These are phyloP conservation scores for Holothuria leucospilota DNA, from an alignment of 53 echinoderm and acorn worm species.

Conservation along the genomic window DNA sequence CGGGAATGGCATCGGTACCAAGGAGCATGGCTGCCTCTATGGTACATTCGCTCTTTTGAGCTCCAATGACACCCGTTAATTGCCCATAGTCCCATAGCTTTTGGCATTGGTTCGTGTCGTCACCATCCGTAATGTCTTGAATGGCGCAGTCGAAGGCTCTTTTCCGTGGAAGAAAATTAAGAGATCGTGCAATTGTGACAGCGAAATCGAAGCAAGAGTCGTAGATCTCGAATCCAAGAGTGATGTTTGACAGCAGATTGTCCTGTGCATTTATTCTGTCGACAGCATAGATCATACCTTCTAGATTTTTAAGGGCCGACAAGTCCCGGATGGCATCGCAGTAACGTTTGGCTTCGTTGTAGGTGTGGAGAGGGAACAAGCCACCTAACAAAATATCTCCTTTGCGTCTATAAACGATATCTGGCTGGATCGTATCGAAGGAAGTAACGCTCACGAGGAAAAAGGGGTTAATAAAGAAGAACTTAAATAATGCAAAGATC, in stretches of 20 bases:
- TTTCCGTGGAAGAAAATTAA: conserved; percentile 72
- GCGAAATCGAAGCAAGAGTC: conserved; percentile 89
- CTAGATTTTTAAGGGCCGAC: conserved; percentile 74
- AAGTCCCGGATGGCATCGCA: conserved; percentile 69
- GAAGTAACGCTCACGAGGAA: neutral
- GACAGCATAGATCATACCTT: conserved; percentile 84
- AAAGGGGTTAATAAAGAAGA: too few species aligned
- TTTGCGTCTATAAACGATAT: conserved; percentile 69
- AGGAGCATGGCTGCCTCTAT: conserved; percentile 83
- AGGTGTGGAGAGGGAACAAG: conserved; percentile 77
- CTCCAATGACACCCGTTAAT: conserved; percentile 82
- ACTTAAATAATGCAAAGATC: too few species aligned
- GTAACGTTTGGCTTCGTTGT: conserved; percentile 46
- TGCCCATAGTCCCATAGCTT: neutral
- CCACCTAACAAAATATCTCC: conserved; percentile 88
- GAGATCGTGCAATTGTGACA: conserved; percentile 67
- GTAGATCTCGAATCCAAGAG: conserved; percentile 84
- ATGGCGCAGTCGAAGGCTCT: conserved; percentile 38
- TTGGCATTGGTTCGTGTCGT: neutral
- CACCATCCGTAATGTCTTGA: neutral
- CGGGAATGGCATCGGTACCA: conserved; percentile 76
- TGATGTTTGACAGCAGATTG: conserved; percentile 61
- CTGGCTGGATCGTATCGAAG: conserved; percentile 42
- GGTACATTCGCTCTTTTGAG: conserved; percentile 78
- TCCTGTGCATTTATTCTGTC: conserved; percentile 70